Conservation (phyloP, 64 coral and sea anemone genomes). For the Orbicella faveolata region DNA sequence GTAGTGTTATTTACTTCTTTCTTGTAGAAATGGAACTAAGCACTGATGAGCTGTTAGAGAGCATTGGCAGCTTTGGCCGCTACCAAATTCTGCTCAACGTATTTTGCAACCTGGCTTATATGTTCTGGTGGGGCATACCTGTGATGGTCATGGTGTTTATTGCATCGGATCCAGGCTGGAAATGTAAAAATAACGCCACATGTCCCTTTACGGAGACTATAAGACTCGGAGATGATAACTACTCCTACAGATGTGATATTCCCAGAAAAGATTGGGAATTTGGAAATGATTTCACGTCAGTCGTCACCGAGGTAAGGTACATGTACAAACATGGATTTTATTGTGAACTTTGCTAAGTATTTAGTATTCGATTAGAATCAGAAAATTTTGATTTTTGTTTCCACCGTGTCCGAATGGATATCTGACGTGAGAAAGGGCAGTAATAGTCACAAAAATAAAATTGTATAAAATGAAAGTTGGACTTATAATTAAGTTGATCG, state of each 20-base stretch:
- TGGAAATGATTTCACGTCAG: not conserved
- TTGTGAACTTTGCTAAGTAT: too few relatives aligned
- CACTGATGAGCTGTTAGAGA: constrained; percentile 41
- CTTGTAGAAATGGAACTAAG: not conserved
- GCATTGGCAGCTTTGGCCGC: constrained; percentile 54
- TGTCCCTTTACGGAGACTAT: constrained; percentile 30
- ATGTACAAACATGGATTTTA: too few relatives aligned
- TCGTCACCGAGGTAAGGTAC: constrained; percentile 5
- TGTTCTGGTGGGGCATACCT: not conserved
- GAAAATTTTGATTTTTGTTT: too few relatives aligned
- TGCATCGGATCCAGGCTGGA: constrained; percentile 10
- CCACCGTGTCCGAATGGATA: too few relatives aligned
- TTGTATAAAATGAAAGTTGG: too few relatives aligned
- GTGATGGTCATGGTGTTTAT: constrained; percentile 20
- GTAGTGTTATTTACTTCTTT: not conserved
- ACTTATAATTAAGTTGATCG: too few relatives aligned
- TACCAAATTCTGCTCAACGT: not conserved
- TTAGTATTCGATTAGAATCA: too few relatives aligned
- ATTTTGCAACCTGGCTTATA: not conserved
- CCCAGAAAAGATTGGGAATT: constrained; percentile 57
- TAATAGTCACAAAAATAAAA: too few relatives aligned
- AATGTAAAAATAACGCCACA: constrained; percentile 25
- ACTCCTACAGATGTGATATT: constrained; percentile 55
- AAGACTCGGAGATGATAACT: not conserved
- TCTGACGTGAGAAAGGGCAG: too few relatives aligned